A percentile compares a stretch with the other conserved stretches of the same genome.
These are phyloP conservation scores for Habroteleia sp. DNA, from an alignment of 2,888 invertebrate species.

Conservation along the genomic window DNA sequence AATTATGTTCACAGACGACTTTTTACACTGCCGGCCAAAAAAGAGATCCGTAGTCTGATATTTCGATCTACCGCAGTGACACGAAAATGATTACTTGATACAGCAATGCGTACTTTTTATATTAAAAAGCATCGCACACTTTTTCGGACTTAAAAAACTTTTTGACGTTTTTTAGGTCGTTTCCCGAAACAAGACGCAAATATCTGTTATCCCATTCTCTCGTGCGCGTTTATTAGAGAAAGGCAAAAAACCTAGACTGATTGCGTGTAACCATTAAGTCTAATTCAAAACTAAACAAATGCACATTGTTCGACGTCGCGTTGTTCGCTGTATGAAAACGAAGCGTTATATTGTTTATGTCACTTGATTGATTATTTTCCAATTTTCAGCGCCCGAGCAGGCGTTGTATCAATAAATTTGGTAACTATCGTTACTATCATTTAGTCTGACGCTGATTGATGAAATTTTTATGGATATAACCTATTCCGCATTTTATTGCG, in stretches of 20 bases:
- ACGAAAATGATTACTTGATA: slow-evolving; percentile 29
- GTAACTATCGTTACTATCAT: slow-evolving; percentile 63
- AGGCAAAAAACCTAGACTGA: background rate
- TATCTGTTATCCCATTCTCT: too few species aligned
- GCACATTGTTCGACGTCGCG: background rate
- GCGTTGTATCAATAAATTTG: slow-evolving; percentile 65
- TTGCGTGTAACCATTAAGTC: background rate
- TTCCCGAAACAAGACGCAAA: background rate
- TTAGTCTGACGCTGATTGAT: slow-evolving; percentile 65
- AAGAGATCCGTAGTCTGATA: background rate
- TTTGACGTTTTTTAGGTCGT: slow-evolving; percentile 1
- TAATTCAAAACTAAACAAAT: slow-evolving; percentile 14
- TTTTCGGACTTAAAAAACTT: slow-evolving; percentile 11
- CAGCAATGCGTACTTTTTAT: slow-evolving; percentile 45
- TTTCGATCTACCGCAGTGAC: slow-evolving; percentile 17
- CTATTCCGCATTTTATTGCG: slow-evolving; percentile 33
- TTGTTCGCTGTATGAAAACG: too few species aligned
- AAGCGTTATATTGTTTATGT: slow-evolving; percentile 23
- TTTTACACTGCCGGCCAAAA: background rate
- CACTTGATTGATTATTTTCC: slow-evolving; percentile 65
- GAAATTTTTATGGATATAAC: slow-evolving; percentile 43
- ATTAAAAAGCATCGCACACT: slow-evolving; percentile 15
- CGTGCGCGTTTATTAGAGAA: background rate
- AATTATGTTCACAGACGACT: background rate
- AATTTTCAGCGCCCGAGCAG: slow-evolving; percentile 65